A percentile compares a stretch with the other conserved stretches of the same genome.
Conservation (phyloP, 1,140 invertebrate species). For the Pogonomyrmex barbatus region DNA sequence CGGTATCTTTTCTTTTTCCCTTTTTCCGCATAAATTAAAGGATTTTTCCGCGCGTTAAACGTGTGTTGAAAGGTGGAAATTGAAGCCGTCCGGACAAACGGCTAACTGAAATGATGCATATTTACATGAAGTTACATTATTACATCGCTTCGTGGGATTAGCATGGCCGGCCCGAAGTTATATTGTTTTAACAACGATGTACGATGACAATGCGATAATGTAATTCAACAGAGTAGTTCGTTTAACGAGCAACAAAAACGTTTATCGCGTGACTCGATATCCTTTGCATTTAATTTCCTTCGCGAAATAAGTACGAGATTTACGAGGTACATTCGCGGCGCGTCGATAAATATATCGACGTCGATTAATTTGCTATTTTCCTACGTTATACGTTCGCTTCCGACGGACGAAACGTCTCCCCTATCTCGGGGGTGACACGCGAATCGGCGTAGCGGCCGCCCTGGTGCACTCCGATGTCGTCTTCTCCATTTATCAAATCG, state of each 20-base stretch:
- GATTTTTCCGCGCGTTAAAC: neutral
- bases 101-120: neutral
- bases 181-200: neutral
- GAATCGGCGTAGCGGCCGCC: neutral
- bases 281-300: neutral
- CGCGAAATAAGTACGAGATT: neutral
- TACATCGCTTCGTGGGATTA: neutral
- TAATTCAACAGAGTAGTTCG: neutral
- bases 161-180: neutral
- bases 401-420: neutral
- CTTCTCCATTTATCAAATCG: slow-evolving; percentile 73
- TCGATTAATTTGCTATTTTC: slow-evolving; percentile 17
- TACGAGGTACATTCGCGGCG: neutral
- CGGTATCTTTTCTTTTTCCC: too few relatives aligned
- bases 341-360: neutral
- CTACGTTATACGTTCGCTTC: neutral
- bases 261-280: neutral
- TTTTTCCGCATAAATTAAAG: neutral
- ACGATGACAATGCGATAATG: neutral
- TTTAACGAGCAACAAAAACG: neutral
- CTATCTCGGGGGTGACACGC: neutral
- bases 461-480: slow-evolving; percentile 6
- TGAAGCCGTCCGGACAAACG: neutral
- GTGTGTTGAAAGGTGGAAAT: slow-evolving; percentile 2
- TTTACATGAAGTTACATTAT: slow-evolving; percentile 4